phyloP scores from a whole-genome alignment of 2,113 vertebrate genomes.

The Channa maculata region DNA sequence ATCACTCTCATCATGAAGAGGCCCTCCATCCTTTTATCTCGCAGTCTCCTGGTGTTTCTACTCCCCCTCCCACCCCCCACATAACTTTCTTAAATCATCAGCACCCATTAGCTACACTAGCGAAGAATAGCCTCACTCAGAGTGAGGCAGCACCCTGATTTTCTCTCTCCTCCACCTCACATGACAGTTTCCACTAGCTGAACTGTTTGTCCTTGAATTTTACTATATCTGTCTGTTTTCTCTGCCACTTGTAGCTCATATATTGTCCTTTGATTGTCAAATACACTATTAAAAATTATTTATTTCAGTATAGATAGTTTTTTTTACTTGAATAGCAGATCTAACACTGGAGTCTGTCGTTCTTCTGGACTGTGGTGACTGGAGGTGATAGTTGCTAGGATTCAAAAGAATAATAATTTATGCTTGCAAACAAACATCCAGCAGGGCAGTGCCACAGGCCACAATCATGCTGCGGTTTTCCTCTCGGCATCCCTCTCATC shows the following conservation, averaged over 20 bases:
- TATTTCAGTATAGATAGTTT: constrained; percentile 27
- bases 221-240: not conserved
- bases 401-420: constrained; percentile 43
- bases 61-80: not conserved
- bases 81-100: constrained; percentile 50
- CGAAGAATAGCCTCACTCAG: constrained; percentile 25
- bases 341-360: not conserved
- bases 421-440: constrained; percentile 48
- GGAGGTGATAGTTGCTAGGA: constrained; percentile 5
- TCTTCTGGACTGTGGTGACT: not conserved
- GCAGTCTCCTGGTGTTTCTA: constrained; percentile 55
- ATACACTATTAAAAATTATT: constrained; percentile 11
- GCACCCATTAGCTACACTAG: constrained; percentile 46
- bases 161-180: constrained; percentile 19
- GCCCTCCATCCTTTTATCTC: constrained; percentile 65
- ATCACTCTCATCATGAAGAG: constrained; percentile 65
- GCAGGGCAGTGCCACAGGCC: constrained; percentile 27
- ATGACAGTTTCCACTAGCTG: not conserved
- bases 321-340: constrained; percentile 14
- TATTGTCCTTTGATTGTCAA: not conserved
- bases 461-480: constrained; percentile 39
- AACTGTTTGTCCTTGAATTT: constrained; percentile 12
- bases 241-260: constrained; percentile 21
- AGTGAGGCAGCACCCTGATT: constrained; percentile 23
- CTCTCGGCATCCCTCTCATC: constrained; percentile 36